A percentile compares a stretch with the other conserved stretches of the same genome.
These are phyloP conservation scores for Laticauda colubrina DNA, from an alignment of 2,113 vertebrate genomes.

Conservation along the genomic window DNA sequence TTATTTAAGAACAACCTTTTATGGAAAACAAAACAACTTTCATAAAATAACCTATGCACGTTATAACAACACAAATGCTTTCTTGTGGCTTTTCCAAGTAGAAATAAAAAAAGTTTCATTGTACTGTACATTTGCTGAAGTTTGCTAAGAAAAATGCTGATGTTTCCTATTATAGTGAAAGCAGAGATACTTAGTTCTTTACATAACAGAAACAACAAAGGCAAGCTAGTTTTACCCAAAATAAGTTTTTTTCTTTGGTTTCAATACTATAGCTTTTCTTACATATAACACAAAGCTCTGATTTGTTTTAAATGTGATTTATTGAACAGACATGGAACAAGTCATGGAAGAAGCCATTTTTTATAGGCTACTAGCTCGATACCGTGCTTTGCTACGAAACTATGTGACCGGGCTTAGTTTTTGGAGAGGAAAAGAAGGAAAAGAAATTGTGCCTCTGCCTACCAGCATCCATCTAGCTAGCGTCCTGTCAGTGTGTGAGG, in stretches of 20 bases:
- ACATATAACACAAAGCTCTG: background rate
- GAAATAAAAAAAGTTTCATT: background rate
- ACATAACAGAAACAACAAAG: background rate
- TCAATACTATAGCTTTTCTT: background rate
- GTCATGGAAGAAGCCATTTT: background rate
- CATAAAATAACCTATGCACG: background rate
- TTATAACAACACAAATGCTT: background rate
- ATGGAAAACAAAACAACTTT: background rate
- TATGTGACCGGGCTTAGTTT: no score
- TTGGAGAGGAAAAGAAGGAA: no score
- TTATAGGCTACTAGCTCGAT: background rate
- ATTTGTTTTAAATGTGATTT: background rate
- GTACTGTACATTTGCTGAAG: background rate
- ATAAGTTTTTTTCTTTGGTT: background rate
- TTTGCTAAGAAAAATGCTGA: background rate
- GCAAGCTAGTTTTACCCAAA: background rate
- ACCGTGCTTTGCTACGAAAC: no score
- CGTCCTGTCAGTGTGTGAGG: no score
- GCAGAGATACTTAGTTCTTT: background rate
- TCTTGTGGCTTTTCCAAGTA: background rate
- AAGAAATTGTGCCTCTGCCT: no score
- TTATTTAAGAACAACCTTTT: background rate
- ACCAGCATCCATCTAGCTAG: no score
- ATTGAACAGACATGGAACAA: background rate
- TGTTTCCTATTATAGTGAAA: background rate